Evolutionary conservation across 1,140 invertebrate genomes (phyloP).

Genomic region (Gonioctena quinquepunctata): DNA sequence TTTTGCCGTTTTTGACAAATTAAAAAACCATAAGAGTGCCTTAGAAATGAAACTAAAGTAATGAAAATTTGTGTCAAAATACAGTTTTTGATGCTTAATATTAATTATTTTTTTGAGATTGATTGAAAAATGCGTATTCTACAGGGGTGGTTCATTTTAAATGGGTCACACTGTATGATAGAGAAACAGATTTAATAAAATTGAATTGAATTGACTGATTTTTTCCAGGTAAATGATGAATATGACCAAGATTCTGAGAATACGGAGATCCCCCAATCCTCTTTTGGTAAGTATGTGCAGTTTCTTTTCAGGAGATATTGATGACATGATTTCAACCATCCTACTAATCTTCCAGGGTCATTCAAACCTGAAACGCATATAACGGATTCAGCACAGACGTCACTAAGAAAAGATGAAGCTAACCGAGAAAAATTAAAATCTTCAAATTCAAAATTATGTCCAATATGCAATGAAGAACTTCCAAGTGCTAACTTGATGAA

Average conservation of each 20-base stretch:
- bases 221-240: not conserved
- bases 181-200: not conserved
- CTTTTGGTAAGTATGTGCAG: not conserved
- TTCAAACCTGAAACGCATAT: not conserved
- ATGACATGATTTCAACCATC: not conserved
- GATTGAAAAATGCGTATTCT: too few species aligned
- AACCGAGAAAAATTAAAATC: not conserved
- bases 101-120: not conserved
- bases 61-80: not conserved
- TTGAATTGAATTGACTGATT: not conserved
- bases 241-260: not conserved
- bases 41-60: too few species aligned
- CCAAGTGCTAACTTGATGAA: not conserved
- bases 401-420: not conserved
- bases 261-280: not conserved
- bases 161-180: not conserved
- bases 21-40: too few species aligned
- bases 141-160: too few species aligned
- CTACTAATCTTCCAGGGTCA: not conserved
- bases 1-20: too few species aligned
- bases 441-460: not conserved
- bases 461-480: conserved; percentile 3
- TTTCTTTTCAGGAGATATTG: not conserved
- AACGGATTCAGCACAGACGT: too few species aligned
- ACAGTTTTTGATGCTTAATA: not conserved